Conservation (phyloP, 2,888 invertebrate genomes). For the Myathropa florea region DNA sequence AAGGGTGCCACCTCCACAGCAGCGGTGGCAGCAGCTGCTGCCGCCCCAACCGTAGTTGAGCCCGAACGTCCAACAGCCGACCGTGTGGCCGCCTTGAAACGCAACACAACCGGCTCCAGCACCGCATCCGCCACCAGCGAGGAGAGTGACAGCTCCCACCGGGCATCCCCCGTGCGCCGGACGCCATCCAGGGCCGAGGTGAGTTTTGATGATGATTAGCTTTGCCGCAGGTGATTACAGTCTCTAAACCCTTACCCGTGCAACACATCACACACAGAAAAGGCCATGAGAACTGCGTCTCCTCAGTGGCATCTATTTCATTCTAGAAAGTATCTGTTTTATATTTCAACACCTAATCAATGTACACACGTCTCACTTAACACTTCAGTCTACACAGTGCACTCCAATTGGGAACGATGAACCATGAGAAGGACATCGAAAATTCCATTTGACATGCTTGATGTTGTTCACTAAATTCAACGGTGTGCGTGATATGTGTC, state of each 20-base stretch:
- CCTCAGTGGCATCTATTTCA: slow-evolving; percentile 20
- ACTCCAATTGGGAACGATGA: slow-evolving; percentile 6
- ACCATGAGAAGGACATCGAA: slow-evolving; percentile 44
- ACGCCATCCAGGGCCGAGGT: slow-evolving; percentile 89
- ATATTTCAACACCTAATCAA: not conserved
- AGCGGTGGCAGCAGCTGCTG: slow-evolving; percentile 75
- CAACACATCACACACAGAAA: slow-evolving; percentile 10
- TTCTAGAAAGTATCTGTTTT: slow-evolving; percentile 20
- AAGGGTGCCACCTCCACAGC: slow-evolving; percentile 86
- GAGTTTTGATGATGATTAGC: slow-evolving; percentile 81
- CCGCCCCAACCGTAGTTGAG: slow-evolving; percentile 79
- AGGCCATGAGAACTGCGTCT: not conserved
- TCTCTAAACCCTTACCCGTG: slow-evolving; percentile 42
- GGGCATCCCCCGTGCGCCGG: slow-evolving; percentile 84
- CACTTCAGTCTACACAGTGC: not conserved
- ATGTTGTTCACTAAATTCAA: not conserved
- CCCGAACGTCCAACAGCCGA: slow-evolving; percentile 83
- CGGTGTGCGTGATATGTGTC: not conserved
- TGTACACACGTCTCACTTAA: not conserved
- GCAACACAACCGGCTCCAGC: slow-evolving; percentile 75
- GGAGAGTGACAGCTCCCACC: slow-evolving; percentile 82
- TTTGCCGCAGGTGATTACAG: slow-evolving; percentile 24
- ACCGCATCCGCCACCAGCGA: slow-evolving; percentile 79
- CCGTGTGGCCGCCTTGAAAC: slow-evolving; percentile 81
- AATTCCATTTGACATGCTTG: slow-evolving; percentile 28